Base-by-base conservation (phyloP, 2,797 vertebrate species). In the Rachycentron canadum region DNA sequence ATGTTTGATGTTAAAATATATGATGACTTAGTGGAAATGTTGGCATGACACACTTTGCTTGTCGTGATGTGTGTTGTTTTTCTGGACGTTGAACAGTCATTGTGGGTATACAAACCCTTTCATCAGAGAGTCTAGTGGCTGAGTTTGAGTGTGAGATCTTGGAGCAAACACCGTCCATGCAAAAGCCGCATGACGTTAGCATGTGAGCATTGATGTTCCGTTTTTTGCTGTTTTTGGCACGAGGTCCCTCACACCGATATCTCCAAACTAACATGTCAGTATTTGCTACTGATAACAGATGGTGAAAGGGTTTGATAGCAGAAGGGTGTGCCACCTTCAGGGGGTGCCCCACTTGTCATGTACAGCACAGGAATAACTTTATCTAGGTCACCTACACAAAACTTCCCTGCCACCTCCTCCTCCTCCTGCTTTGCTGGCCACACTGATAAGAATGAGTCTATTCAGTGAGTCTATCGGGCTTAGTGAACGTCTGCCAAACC, bases 311-410 rank as follows among this genome's bases (percentile, higher is more conserved):
- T 19, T 17, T 79, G 82, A 89, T 86, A 85, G 69, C 3, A 8
- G 49, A 70, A 53, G 74, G 62, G 66, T 49, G 75, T 78, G 84
- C 69, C 64, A 40, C 70, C 61, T 63, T 72, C 52, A 10, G 76
- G 68, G 76, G 70, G 72, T 21, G 1, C 56, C 55, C 32, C 65
- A 16, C 53, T 78, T 21, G 45, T 26, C 23, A 21, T 5, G 52
- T 55, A 69, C 66, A 32, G 62, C 23, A 58, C 59, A 34, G 61
- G 32, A 84, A 82, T 62, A 73, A 69, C 68, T 59, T 64, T 86
- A 92, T 91, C 86, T 90, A 81, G 90, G 88, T 91, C 93, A 91
- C 84, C 85, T 88, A 64, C 78, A 68, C 71, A 23, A 56, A 69
- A 79, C 70, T 57, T 59, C 49, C 8, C 38, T 30, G 4, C 74